Percentiles rank a stretch among this genome's conserved stretches.
These are phyloP conservation scores for Drosophila sechellia DNA, from an alignment of 1,140 invertebrate species.

Conservation along the genomic window DNA sequence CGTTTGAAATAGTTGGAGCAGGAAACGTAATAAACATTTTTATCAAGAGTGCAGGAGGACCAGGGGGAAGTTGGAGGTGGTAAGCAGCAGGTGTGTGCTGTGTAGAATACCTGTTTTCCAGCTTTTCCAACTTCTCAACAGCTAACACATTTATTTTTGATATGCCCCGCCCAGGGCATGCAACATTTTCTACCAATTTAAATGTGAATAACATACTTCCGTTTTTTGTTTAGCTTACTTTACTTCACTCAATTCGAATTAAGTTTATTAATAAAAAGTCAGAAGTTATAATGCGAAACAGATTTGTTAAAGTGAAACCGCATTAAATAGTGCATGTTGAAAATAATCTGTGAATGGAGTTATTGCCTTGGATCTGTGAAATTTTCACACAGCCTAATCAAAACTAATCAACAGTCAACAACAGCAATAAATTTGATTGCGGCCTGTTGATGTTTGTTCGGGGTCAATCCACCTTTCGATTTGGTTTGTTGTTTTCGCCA, in stretches of 20 bases:
- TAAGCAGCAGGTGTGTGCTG: constrained; percentile 13
- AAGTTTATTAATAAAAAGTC: too few relatives aligned
- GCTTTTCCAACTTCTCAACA: constrained; percentile 46
- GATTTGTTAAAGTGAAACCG: background rate
- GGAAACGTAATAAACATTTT: constrained; percentile 40
- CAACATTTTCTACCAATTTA: background rate
- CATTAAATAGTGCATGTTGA: too few relatives aligned
- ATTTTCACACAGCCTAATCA: constrained; percentile 52
- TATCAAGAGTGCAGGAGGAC: background rate
- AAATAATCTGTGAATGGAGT: background rate
- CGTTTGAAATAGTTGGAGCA: constrained; percentile 21
- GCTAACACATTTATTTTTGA: constrained; percentile 56
- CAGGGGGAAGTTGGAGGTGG: background rate
- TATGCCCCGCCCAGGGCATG: constrained; percentile 16
- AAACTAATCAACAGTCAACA: constrained; percentile 59
- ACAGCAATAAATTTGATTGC: constrained; percentile 25
- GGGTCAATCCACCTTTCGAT: constrained; percentile 35
- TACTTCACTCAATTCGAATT: too few relatives aligned
- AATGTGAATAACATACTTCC: too few relatives aligned
- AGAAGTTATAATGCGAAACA: background rate
- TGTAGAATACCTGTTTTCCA: constrained; percentile 53
- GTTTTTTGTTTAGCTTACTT: too few relatives aligned
- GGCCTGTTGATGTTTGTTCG: constrained; percentile 34
- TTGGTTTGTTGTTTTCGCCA: constrained; percentile 2
- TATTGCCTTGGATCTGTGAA: constrained; percentile 14